Base-by-base conservation (phyloP, 2,113 vertebrate species). In the Antigone vipio region DNA sequence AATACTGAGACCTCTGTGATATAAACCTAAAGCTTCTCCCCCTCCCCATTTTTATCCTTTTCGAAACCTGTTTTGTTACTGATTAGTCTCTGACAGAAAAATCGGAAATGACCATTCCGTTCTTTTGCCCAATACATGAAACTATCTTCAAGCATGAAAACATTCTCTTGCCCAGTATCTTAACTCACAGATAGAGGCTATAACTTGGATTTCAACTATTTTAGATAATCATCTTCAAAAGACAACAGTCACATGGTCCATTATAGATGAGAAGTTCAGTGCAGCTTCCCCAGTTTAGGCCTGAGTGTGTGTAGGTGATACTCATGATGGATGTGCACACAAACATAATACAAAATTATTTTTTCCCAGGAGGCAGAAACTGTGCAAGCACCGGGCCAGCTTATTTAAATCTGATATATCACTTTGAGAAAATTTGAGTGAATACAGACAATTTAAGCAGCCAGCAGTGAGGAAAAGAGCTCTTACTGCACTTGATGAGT, bases 321-420 rank as follows among this genome's bases (percentile, higher is more conserved):
- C 2, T 30, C 12, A 29, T 0, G 8, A 40, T 0, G 0, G 12
- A 13, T 3, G 7, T 0, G 9, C 3, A 49, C 14, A 18, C 7
- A 35, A 66, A 34, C 21, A 9, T 2, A 44, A 29, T 0, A 17
- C 7, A 38, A 35, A 81, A 47, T 8, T 3, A 14, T 15, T 50
- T 38, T 42, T 68, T 27, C 45, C 49, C 40, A 5, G 15, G 32
- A 49, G 16, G 11, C 15, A 76, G 38, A 64, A 59, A 35, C 4
- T 34, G 27, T 21, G 22, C 14, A 26, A 45, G 45, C 20, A 71
- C 9, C 9, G 6, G 26, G 8, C 3, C 34, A 9, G 5, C 4
- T 11, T 9, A 68, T 21, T 40, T 32, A 71, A 44, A 58, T 26
- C 11, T 19, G 29, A 56, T 17, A 20, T 0, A 5, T 6, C 22